Evolutionary conservation across 2,797 vertebrate genomes (phyloP), one percentile per base, ranked within the genome.

Genomic region (Trachurus trachurus): DNA sequence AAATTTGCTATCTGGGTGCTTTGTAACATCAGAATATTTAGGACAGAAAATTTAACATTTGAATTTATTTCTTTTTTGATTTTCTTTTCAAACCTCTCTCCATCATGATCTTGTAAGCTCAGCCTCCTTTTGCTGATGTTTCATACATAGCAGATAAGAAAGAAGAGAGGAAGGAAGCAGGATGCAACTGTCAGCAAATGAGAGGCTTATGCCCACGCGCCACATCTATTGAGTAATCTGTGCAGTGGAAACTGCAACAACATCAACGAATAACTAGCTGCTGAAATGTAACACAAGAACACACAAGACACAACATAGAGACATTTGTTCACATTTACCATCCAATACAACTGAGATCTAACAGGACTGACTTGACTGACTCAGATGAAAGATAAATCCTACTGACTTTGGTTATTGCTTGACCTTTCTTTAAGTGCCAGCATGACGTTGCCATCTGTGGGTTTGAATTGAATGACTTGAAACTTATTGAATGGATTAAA

Each of bases 141-240:
- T 75, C 26, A 12, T 21, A 67, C 45, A 40, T 40, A 68, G 37
- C 57, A 67, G 52, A 58, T 6, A 69, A 49, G 57, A 49, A 45
- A 37, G 10, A 12, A 19, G 9, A 62, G 50, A 19, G 50, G 66
- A 76, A 81, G 68, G 74, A 76, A 40, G 21, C 66, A 66, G 42
- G 42, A 66, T 60, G 47, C 40, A 65, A 62, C 54, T 17, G 45
- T 63, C 58, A 63, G 49, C 37, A 16, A 58, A 29, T n/a, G 26
- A 44, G 17, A 53, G 34, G 17, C 19, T 65, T 39, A 58, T 82
- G 21, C 22, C 9, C 15, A 29, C 4, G 12, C 22, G 29, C 15
- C 49, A 37, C 57, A 66, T 70, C 66, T 77, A 60, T 65, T 71
- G 47, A 69, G 59, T 52, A 59, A 61, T 74, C 47, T 66, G 16